A percentile compares a stretch with the other conserved stretches of the same genome.
Evolutionary conservation across 1,140 invertebrate species (phyloP).

Genomic region (Cydia pomonella): DNA sequence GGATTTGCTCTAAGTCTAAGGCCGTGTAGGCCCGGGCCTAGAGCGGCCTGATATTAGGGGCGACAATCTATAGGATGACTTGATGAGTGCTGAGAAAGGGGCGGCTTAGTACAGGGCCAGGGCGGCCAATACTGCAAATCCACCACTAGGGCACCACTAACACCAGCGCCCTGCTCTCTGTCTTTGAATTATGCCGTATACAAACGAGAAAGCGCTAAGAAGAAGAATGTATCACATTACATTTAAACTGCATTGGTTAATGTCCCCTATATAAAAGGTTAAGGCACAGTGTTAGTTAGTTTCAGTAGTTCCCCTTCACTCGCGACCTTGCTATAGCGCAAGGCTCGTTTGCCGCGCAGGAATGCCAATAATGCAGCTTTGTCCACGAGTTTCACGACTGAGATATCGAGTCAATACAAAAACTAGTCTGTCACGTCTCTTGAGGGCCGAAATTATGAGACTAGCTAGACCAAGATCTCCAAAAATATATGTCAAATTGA

Average conservation of each 20-base stretch:
- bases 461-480: not conserved
- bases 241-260: not conserved
- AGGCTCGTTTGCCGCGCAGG: constrained; percentile 68
- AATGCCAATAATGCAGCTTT: constrained; percentile 61
- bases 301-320: constrained; percentile 60
- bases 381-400: constrained; percentile 59
- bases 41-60: too few relatives aligned
- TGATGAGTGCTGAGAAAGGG: too few relatives aligned
- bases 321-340: constrained; percentile 66
- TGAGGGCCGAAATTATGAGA: not conserved
- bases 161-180: too few relatives aligned
- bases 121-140: too few relatives aligned
- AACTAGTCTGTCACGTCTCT: constrained; percentile 7
- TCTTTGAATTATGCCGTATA: too few relatives aligned
- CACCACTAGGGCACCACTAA: too few relatives aligned
- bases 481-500: not conserved
- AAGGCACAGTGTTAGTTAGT: constrained; percentile 28
- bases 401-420: not conserved
- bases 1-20: too few relatives aligned
- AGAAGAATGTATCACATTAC: too few relatives aligned
- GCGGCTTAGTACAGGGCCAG: too few relatives aligned
- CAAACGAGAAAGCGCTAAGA: too few relatives aligned
- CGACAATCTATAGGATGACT: too few relatives aligned
- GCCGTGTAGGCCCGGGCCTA: too few relatives aligned
- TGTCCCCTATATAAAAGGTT: constrained; percentile 6